Evolutionary conservation across 2,797 vertebrate genomes (phyloP).

Genomic region (Sphenopsis melanotis): DNA sequence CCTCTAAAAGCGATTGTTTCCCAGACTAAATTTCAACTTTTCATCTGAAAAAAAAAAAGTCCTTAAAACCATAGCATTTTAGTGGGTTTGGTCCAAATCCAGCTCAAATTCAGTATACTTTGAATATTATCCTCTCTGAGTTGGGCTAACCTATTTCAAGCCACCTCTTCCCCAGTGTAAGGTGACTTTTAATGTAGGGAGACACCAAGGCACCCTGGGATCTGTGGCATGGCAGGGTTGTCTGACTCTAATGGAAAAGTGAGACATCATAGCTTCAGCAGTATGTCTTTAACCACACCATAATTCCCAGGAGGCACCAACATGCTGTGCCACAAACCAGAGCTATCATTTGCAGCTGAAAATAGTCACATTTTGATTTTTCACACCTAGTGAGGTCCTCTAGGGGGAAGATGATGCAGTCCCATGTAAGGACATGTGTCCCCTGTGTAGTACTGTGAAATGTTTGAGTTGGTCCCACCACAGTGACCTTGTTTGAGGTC

Average conservation of each 20-base stretch:
- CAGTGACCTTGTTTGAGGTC: neutral
- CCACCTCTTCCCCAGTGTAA: neutral
- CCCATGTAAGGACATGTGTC: neutral
- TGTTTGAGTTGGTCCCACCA: neutral
- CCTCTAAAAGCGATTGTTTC: constrained; percentile 9
- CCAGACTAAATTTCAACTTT: constrained; percentile 29
- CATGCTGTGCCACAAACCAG: neutral
- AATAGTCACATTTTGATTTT: neutral
- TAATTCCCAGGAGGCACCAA: neutral
- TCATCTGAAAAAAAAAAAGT: neutral
- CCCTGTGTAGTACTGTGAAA: neutral
- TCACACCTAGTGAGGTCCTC: neutral
- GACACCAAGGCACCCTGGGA: neutral
- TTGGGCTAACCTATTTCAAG: neutral
- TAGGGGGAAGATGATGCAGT: neutral
- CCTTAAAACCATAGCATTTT: neutral
- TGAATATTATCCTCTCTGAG: neutral
- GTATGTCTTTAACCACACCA: neutral
- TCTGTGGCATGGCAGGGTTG: neutral
- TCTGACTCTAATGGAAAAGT: neutral
- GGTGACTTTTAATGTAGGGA: neutral
- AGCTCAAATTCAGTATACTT: neutral
- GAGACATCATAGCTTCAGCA: neutral
- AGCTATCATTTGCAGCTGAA: neutral
- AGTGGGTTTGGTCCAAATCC: neutral